Evolutionary conservation across 2,113 vertebrate genomes (phyloP).

Genomic region (Hydropotes inermis): DNA sequence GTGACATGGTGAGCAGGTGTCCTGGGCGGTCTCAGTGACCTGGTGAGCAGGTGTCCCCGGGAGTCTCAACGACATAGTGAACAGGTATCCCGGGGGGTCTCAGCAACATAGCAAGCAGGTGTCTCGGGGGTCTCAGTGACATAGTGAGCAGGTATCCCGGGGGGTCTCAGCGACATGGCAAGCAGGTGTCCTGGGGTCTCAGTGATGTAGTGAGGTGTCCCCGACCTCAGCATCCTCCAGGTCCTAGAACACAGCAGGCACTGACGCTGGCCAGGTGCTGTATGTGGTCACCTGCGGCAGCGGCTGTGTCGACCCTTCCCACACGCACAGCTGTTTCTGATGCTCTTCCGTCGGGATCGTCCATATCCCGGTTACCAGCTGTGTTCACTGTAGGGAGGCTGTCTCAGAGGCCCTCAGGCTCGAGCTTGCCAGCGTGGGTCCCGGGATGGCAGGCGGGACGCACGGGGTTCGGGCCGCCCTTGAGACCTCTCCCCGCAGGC

Average conservation of each 20-base stretch:
- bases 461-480: accelerated
- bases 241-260: accelerated
- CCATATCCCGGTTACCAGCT: neutral
- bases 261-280: neutral
- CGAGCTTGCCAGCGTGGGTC: neutral
- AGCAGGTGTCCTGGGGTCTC: neutral
- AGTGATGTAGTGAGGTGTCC: accelerated
- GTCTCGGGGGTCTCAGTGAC: too few species aligned
- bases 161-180: accelerated
- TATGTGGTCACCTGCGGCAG: neutral
- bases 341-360: neutral
- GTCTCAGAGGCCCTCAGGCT: neutral
- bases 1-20: too few species aligned
- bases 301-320: neutral
- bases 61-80: accelerated
- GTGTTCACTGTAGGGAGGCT: neutral
- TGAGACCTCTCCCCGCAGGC: conserved; percentile 55
- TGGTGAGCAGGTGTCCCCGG: accelerated
- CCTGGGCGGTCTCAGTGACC: accelerated
- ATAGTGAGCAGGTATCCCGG: accelerated
- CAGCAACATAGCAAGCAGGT: too few species aligned
- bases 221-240: neutral
- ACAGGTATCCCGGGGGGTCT: too few species aligned
- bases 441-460: neutral
- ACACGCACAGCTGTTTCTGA: too few species aligned